These are phyloP conservation scores for Proctacanthus coquilletti DNA, from an alignment of 1,140 invertebrate species.

Conservation along the genomic window DNA sequence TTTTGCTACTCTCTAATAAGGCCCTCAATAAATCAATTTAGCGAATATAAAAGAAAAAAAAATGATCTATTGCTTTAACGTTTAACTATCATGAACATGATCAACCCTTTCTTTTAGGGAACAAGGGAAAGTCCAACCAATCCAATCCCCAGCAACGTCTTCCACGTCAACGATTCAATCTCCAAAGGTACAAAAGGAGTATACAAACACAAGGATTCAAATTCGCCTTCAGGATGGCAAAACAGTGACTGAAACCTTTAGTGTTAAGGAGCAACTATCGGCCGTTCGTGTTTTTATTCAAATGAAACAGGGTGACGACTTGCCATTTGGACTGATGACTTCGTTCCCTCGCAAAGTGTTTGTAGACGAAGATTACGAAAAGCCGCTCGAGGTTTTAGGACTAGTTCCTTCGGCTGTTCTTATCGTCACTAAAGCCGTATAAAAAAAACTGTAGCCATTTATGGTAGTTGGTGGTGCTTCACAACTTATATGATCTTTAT, in stretches of 20 bases:
- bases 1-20: too few species aligned
- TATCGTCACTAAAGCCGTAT: slow-evolving; percentile 44
- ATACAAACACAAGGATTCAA: slow-evolving; percentile 36
- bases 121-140: too few species aligned
- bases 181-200: slow-evolving; percentile 53
- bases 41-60: too few species aligned
- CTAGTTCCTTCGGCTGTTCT: slow-evolving; percentile 64
- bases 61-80: too few species aligned
- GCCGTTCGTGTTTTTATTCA: slow-evolving; percentile 51
- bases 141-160: slow-evolving; percentile 12
- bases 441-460: too few species aligned
- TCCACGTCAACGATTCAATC: slow-evolving; percentile 28
- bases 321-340: slow-evolving; percentile 64
- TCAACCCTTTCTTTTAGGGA: too few species aligned
- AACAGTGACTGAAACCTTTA: slow-evolving; percentile 58
- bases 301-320: slow-evolving; percentile 14
- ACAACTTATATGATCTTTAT: too few species aligned
- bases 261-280: slow-evolving; percentile 73
- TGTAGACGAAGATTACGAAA: slow-evolving; percentile 71
- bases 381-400: slow-evolving; percentile 63
- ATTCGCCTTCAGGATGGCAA: slow-evolving; percentile 44
- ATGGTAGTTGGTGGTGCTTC: too few species aligned
- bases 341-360: slow-evolving; percentile 78
- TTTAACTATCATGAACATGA: too few species aligned
- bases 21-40: too few species aligned